phyloP scores from a whole-genome alignment of 2,797 vertebrate genomes.

The Aythya fuligula region DNA sequence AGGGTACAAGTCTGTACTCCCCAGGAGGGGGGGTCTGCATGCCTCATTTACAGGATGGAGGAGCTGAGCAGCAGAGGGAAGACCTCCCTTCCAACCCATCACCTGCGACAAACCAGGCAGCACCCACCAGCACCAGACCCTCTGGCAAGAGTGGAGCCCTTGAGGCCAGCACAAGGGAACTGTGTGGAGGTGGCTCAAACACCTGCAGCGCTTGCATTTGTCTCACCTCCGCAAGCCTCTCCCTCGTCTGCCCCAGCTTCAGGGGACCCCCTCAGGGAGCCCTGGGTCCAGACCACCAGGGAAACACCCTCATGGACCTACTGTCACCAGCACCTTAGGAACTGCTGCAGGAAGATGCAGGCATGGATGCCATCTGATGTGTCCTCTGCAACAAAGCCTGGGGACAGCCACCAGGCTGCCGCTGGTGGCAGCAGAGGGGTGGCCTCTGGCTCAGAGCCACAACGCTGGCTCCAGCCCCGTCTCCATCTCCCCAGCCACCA shows the following conservation, averaged over 20 bases:
- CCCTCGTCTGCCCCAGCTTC: not conserved
- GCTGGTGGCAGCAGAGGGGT: not conserved
- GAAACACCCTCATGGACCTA: not conserved
- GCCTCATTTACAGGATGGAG: not conserved
- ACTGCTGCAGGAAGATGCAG: not conserved
- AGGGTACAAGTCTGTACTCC: not conserved
- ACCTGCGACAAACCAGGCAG: not conserved
- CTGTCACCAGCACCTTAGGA: not conserved
- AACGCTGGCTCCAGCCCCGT: not conserved
- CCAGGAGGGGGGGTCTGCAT: not conserved
- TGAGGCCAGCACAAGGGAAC: not conserved
- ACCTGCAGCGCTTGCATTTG: rapidly evolving
- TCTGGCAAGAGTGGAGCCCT: not conserved
- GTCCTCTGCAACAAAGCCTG: not conserved
- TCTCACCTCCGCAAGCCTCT: not conserved
- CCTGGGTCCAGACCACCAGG: not conserved
- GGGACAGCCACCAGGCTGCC: not conserved
- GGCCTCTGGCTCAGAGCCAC: constrained; percentile 11
- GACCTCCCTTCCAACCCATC: not conserved
- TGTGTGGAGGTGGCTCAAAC: not conserved
- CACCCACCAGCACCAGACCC: not conserved
- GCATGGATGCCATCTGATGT: not conserved
- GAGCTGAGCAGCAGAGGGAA: not conserved
- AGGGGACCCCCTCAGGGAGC: not conserved
- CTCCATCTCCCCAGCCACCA: constrained; percentile 1